Conservation (phyloP, 2,888 invertebrate species). For the Hipparchia sbordonii region DNA sequence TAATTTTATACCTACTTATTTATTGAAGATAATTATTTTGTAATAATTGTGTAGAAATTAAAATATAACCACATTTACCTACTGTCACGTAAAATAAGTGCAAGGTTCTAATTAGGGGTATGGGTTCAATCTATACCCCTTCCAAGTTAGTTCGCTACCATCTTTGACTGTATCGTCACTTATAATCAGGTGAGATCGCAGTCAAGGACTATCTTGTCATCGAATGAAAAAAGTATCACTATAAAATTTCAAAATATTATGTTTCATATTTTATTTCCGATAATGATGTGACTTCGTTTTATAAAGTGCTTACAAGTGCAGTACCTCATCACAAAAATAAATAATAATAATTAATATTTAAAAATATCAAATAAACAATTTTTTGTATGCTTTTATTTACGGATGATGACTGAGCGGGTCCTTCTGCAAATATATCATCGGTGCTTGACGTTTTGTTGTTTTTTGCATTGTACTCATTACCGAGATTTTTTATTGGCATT, state of each 20-base stretch:
- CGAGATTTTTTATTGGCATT: slow-evolving; percentile 24
- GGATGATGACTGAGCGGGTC: slow-evolving; percentile 32
- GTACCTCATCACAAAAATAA: not conserved
- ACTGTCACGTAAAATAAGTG: too few species aligned
- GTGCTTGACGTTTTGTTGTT: slow-evolving; percentile 26
- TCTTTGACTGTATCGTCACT: too few species aligned
- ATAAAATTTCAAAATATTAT: too few species aligned
- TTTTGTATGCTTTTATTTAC: slow-evolving; percentile 22
- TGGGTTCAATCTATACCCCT: too few species aligned
- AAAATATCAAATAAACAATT: slow-evolving; percentile 11
- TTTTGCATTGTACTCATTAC: slow-evolving; percentile 26
- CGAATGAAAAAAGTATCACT: too few species aligned
- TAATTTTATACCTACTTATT: not conserved
- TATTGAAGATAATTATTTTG: not conserved
- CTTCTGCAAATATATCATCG: slow-evolving; percentile 34
- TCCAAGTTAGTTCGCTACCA: too few species aligned
- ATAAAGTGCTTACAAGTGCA: not conserved
- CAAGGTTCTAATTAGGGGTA: too few species aligned
- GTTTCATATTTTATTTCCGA: too few species aligned
- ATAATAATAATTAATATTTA: not conserved
- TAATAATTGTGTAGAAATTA: too few species aligned
- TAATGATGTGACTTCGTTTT: not conserved
- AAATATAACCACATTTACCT: too few species aligned
- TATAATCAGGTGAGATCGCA: too few species aligned
- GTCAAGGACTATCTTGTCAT: too few species aligned